phyloP scores from a whole-genome alignment of 2,888 invertebrate species.

The Caenorhabditis doughertyi region DNA sequence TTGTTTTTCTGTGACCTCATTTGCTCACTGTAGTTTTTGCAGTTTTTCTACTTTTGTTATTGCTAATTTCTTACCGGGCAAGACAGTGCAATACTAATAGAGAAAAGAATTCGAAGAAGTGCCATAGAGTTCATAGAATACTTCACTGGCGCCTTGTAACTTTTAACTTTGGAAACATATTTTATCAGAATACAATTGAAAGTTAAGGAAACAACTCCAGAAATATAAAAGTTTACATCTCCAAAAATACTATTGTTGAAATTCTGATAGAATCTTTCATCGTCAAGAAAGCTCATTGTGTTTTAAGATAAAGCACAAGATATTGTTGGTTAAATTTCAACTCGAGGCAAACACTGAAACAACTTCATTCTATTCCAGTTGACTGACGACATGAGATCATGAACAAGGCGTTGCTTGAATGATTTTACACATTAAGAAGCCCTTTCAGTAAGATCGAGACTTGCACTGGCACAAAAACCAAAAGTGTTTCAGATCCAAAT shows the following conservation, averaged over 20 bases:
- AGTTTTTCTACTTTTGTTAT: no score
- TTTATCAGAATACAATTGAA: slow-evolving; percentile 37
- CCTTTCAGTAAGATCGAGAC: no score
- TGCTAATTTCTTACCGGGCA: slow-evolving; percentile 60
- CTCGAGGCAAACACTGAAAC: background rate
- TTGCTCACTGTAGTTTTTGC: no score
- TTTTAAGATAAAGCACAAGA: background rate
- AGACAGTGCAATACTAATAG: slow-evolving; percentile 35
- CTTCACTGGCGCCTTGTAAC: slow-evolving; percentile 27
- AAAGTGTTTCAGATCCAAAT: no score
- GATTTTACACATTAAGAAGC: no score
- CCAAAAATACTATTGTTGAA: slow-evolving; percentile 20
- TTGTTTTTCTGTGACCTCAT: no score
- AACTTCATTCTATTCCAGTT: background rate
- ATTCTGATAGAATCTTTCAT: slow-evolving; percentile 21
- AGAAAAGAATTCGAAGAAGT: slow-evolving; percentile 32
- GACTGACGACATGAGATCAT: background rate
- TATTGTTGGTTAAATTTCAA: background rate
- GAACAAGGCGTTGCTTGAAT: background rate
- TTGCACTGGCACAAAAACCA: no score
- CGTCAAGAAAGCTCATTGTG: slow-evolving; percentile 3
- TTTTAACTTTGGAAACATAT: slow-evolving; percentile 27
- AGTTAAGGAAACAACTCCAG: slow-evolving; percentile 13
- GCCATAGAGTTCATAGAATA: slow-evolving; percentile 34
- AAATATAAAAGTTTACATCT: slow-evolving; percentile 44